Evolutionary conservation across 1,140 invertebrate genomes (phyloP).

Genomic region (Polyergus mexicanus): DNA sequence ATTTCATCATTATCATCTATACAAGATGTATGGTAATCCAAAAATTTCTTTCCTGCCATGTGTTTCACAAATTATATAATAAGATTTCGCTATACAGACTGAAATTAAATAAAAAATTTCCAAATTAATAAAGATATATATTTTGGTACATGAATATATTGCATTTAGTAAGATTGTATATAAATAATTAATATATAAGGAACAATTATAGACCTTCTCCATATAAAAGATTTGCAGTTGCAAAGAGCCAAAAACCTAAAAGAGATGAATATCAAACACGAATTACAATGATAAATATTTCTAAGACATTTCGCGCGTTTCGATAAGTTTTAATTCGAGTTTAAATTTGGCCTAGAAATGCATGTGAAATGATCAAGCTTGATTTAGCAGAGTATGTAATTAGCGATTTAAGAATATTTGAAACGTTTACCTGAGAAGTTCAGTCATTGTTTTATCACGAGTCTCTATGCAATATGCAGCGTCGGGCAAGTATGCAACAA

Average conservation of each 20-base stretch:
- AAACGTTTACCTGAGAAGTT: conserved; percentile 59
- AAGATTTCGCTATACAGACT: conserved; percentile 52
- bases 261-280: neutral
- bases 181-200: too few species aligned
- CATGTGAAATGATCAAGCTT: neutral
- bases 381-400: neutral
- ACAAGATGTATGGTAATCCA: conserved; percentile 57
- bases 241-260: neutral
- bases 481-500: conserved; percentile 36
- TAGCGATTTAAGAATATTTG: neutral
- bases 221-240: neutral
- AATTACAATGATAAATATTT: neutral
- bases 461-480: conserved; percentile 31
- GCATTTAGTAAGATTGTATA: neutral
- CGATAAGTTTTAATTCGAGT: neutral
- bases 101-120: neutral
- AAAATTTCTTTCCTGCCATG: conserved; percentile 62
- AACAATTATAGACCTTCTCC: neutral
- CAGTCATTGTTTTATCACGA: conserved; percentile 53
- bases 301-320: neutral
- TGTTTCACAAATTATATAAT: conserved; percentile 63
- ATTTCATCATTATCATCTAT: conserved; percentile 77
- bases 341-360: neutral
- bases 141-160: neutral
- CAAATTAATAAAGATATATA: neutral